Base-by-base conservation (phyloP, 1,140 invertebrate genomes). In the Microplitis demolitor region DNA sequence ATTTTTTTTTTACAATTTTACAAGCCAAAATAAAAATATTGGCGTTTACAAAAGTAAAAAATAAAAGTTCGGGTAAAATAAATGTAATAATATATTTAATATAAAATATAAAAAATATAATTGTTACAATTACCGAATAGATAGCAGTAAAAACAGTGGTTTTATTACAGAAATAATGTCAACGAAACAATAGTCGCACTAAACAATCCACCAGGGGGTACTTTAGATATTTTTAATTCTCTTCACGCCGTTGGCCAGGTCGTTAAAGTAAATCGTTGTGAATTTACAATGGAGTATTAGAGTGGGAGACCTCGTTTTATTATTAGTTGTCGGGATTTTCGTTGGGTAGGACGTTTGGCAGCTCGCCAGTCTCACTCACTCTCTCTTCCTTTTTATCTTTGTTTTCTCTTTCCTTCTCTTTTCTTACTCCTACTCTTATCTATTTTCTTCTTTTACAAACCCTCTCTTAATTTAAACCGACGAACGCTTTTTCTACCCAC, bases 191-290 rank as follows among this genome's bases (percentile, higher is more conserved):
- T 54, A 16, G 53, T 5, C 53, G 13, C 53, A 54, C 53, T 54
- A 16, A 14, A 16, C 16, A 54, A 54, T 54, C 6, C 53, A 54
- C n/a, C 53, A 54, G 66, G 54, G 54, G 66, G 33, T 50, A 45
- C 37, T 69, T 69, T 69, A 69, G 67, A 69, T 60, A 69, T 69
- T 69, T 69, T 69, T 58, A 58, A 69, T 69, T 69, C 67, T 54
- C 67, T 69, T 73, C 58, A 62, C 50, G 53, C 70, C 71, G 66
- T 68, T 39, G 60, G 50, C 58, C 45, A 53, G 75, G 71, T 69
- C 76, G 73, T 79, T 78, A 78, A 73, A 76, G 73, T 80, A 80
- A 80, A 80, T 80, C 74, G 73, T 79, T 74, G 78, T 75, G 63
- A 77, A 79, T 79, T 79, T 78, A 77, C 76, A 77, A 74, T 75